Base-by-base conservation (phyloP, 92 coral and sea anemone species). In the Epizoanthus fatuus region DNA sequence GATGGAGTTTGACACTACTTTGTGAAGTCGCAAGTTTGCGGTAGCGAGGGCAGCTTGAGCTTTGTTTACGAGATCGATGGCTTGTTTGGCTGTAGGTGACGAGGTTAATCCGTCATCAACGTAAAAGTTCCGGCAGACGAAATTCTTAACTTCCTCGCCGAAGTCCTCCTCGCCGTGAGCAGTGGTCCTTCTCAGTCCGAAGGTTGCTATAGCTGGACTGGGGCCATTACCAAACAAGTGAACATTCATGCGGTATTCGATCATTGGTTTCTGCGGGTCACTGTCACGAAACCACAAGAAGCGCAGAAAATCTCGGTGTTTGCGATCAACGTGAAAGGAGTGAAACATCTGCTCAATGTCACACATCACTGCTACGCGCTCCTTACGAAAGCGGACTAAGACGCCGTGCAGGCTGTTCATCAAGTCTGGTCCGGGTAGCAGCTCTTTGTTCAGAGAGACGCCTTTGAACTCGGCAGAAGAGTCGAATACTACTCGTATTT, bases 161-260 rank as follows among this genome's bases (percentile, higher is more conserved):
- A 57, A 77, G 8, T 52, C 32, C 95, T 92, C 89, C 95, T 89
- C 95, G 93, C 95, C 95, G 86, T 85, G 84, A 68, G 86, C 88
- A 7, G 95, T 89, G 69, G 19, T 72, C 40, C 90, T 81, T 38
- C 84, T 35, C 44, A 56, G 44, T n/a, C 72, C 58, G 51, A 79
- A 79, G 25, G 73, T 79, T 9, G 84, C 84, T 5, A 57, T 49
- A 13, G 84, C 84, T n/a, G 84, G 84, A 25, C 84, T 58, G 3
- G 77, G 83, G 9, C 83, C 70, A 29, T 77, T 77, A 13, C 83
- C 83, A 53, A 77, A 77, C 68, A 53, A 38, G 2, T 75, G 81
- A 32, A 75, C 81, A 3, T 39, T 52, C 81, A 75, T 54, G 40
- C 81, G 37, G 73, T 63, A 79, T 62, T 79, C 77, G 47, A 79